Percentiles rank a stretch among this genome's conserved stretches.
Evolutionary conservation across 1,140 invertebrate genomes (phyloP).

Genomic region (Bombus vancouverensis): DNA sequence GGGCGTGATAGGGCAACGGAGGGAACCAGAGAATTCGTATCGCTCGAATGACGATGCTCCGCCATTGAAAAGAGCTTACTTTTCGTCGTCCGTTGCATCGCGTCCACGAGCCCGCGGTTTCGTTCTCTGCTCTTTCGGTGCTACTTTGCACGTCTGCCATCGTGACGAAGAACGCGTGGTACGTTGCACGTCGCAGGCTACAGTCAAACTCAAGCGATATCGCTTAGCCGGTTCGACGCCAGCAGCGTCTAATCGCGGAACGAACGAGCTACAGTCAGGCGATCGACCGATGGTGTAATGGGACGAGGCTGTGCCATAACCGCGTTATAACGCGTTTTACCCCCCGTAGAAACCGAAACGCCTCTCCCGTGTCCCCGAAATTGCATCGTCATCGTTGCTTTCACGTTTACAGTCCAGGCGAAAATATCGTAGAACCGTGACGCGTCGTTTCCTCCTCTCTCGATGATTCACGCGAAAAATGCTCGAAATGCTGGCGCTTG

Average conservation of each 20-base stretch:
- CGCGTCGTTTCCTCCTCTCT: conserved; percentile 19
- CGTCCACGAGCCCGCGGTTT: too few relatives aligned
- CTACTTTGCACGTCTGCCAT: too few relatives aligned
- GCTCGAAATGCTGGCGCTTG: neutral
- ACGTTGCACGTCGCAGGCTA: neutral
- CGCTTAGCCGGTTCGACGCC: neutral
- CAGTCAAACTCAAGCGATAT: neutral
- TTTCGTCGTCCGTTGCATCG: conserved; percentile 60
- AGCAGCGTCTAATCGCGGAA: conserved; percentile 46
- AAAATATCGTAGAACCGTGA: neutral
- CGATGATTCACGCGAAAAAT: conserved; percentile 10
- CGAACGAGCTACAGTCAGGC: conserved; percentile 15
- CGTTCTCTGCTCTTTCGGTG: too few relatives aligned
- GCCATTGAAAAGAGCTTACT: conserved; percentile 67
- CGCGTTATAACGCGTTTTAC: conserved; percentile 61
- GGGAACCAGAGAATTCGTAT: conserved; percentile 8
- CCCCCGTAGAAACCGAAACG: conserved; percentile 75
- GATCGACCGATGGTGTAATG: conserved; percentile 42
- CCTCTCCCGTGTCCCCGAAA: conserved; percentile 75
- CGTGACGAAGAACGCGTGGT: neutral
- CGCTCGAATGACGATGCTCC: conserved; percentile 58
- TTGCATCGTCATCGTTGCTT: conserved; percentile 71
- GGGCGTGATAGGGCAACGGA: neutral
- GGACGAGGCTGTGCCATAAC: conserved; percentile 31
- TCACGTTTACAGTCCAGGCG: neutral